Conservation (phyloP, 2,888 invertebrate species). For the Orchesellides sinensis region DNA sequence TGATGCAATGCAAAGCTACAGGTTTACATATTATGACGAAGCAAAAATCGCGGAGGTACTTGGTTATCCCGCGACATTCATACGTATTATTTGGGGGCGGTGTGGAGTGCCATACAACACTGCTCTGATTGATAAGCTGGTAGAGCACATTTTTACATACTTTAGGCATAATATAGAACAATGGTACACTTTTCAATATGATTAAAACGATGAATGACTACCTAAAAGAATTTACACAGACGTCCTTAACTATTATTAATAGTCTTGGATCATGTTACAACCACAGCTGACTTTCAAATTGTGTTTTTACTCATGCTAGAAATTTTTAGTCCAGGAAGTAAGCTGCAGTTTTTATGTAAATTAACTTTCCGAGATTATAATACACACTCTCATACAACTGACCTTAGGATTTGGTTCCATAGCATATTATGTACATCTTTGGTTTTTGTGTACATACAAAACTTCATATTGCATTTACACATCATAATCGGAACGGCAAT, state of each 20-base stretch:
- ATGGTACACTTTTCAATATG: not conserved
- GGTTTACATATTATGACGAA: not conserved
- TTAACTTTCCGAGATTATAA: not conserved
- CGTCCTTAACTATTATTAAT: not conserved
- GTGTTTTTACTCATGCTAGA: not conserved
- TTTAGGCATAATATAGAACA: not conserved
- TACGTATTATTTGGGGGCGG: not conserved
- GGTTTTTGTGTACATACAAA: not conserved
- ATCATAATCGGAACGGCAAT: not conserved
- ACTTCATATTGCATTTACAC: not conserved
- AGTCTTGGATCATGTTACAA: not conserved
- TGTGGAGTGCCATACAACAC: not conserved
- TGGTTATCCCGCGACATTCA: not conserved
- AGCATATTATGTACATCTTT: not conserved
- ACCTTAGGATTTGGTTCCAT: not conserved
- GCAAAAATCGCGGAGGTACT: not conserved
- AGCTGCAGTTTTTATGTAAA: conserved; percentile 25
- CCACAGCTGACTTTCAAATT: not conserved
- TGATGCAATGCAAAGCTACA: not conserved
- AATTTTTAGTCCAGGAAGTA: conserved; percentile 15
- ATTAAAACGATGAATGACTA: not conserved
- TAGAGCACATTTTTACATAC: not conserved
- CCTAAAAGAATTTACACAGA: conserved; percentile 14
- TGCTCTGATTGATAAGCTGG: conserved; percentile 3
- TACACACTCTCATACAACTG: not conserved